Percentiles rank a stretch among this genome's conserved stretches.
These are phyloP conservation scores for Grammomys surdaster DNA, from an alignment of 2,113 vertebrate species.

Conservation along the genomic window DNA sequence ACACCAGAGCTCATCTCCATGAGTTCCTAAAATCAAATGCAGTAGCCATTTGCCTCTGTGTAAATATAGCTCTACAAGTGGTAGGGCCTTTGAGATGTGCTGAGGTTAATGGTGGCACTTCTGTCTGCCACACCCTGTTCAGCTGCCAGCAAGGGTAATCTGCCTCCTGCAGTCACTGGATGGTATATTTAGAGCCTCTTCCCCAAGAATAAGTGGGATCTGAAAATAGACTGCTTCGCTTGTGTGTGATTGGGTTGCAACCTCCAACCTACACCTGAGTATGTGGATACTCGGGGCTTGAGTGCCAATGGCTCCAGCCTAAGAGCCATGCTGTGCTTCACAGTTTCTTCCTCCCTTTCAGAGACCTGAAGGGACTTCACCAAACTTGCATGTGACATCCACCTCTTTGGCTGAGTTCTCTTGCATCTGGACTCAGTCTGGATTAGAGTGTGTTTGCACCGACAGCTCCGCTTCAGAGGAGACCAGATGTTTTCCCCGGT, in stretches of 20 bases:
- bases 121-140: slow-evolving; percentile 45
- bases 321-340: not conserved
- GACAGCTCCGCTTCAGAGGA: slow-evolving; percentile 26
- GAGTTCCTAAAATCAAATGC: not conserved
- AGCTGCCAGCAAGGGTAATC: slow-evolving; percentile 61
- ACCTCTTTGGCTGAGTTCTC: slow-evolving; percentile 8
- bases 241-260: slow-evolving; percentile 5
- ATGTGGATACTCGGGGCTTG: not conserved
- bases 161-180: slow-evolving; percentile 53
- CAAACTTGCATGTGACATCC: not conserved
- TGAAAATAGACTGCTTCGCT: slow-evolving; percentile 74
- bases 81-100: not conserved
- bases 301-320: not conserved
- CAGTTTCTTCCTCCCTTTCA: not conserved
- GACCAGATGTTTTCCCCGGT: slow-evolving; percentile 60
- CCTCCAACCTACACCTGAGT: slow-evolving; percentile 46
- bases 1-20: not conserved
- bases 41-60: slow-evolving; percentile 1
- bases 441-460: not conserved
- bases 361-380: not conserved
- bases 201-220: slow-evolving; percentile 47
- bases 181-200: slow-evolving; percentile 78
- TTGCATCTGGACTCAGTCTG: slow-evolving; percentile 50
- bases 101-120: not conserved
- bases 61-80: slow-evolving; percentile 69